Percentiles rank a stretch among this genome's conserved stretches.
These are phyloP conservation scores for Gasteruption jaculator DNA, from an alignment of 2,888 invertebrate species.

Conservation along the genomic window DNA sequence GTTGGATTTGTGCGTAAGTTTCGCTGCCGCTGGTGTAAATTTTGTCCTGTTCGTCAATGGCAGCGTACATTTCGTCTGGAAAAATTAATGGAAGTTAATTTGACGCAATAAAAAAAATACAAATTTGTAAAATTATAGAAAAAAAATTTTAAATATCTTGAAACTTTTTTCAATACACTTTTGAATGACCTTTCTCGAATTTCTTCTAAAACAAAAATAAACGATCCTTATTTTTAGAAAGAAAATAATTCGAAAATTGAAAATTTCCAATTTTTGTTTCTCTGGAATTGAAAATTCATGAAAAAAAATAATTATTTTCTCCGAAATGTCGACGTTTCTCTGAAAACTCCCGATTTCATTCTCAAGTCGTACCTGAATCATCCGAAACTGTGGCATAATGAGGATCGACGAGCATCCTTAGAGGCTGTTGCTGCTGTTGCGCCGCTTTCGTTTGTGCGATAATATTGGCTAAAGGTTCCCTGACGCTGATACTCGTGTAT, in stretches of 20 bases:
- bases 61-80: conserved; percentile 85
- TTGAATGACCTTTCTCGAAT: too few species aligned
- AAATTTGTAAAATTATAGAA: too few species aligned
- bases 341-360: too few species aligned
- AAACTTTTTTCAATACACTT: too few species aligned
- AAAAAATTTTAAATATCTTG: too few species aligned
- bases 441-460: conserved; percentile 61
- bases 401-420: conserved; percentile 54
- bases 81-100: conserved; percentile 1
- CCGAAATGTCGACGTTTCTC: too few species aligned
- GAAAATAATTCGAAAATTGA: not conserved
- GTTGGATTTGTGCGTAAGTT: conserved; percentile 80
- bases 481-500: conserved; percentile 86
- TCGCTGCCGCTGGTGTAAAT: conserved; percentile 76
- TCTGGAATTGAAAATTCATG: too few species aligned
- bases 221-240: too few species aligned
- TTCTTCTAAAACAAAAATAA: too few species aligned
- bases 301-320: too few species aligned
- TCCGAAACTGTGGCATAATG: conserved; percentile 91
- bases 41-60: conserved; percentile 71
- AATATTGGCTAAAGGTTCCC: conserved; percentile 80
- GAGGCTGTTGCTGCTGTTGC: conserved; percentile 43
- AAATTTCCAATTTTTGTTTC: too few species aligned
- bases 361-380: conserved; percentile 66
- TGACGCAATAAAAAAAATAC: conserved; percentile 1